phyloP scores from a whole-genome alignment of 2,113 vertebrate species.

The Tichodroma muraria region DNA sequence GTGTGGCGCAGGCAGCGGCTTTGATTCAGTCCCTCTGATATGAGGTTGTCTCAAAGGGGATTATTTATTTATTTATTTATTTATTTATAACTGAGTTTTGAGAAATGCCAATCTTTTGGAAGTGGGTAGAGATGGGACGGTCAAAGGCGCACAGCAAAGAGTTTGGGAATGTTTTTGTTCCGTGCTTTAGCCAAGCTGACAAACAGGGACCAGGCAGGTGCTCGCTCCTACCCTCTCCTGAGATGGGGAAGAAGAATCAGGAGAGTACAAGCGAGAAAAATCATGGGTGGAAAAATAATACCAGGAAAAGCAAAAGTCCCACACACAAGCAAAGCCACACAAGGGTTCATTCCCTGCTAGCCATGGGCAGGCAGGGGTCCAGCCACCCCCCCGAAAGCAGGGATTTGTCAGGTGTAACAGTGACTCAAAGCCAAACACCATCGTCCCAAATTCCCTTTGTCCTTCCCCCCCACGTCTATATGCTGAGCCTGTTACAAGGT shows the following conservation, averaged over 20 bases:
- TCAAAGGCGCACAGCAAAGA: background rate
- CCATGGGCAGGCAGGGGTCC: background rate
- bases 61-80: too few relatives aligned
- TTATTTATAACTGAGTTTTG: background rate
- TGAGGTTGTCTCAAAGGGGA: fast-evolving
- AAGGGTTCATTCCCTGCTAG: background rate
- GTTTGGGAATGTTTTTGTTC: background rate
- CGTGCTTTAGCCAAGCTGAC: background rate
- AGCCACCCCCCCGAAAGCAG: background rate
- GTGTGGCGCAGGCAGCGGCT: fast-evolving
- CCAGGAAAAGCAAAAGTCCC: background rate
- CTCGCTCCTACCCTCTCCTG: background rate
- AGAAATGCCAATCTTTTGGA: fast-evolving
- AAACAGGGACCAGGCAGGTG: background rate
- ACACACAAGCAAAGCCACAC: background rate
- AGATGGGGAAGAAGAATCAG: background rate
- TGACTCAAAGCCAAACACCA: background rate
- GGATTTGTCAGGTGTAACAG: background rate
- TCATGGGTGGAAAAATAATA: background rate
- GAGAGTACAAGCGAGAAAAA: background rate
- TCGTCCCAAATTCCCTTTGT: background rate
- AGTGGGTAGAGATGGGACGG: fast-evolving
- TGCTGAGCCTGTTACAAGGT: too few relatives aligned
- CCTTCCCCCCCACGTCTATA: background rate
- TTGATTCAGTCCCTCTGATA: background rate